These are phyloP conservation scores for Tragulus kanchil DNA, from an alignment of 2,113 vertebrate genomes.

Conservation along the genomic window DNA sequence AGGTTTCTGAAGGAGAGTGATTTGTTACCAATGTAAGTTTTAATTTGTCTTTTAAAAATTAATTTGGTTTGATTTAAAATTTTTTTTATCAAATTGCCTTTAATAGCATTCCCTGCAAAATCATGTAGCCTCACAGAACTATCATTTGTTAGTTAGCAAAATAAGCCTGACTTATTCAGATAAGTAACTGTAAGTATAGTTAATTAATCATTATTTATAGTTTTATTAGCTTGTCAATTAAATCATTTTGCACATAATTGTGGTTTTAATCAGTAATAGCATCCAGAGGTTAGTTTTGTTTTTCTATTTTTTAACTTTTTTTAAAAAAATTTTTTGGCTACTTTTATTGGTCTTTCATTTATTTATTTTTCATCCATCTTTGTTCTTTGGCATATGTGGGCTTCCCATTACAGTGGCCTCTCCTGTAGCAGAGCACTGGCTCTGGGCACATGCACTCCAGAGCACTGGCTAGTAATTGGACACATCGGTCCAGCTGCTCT, in stretches of 20 bases:
- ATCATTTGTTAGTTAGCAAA: constrained; percentile 12
- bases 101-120: neutral
- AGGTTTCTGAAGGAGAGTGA: neutral
- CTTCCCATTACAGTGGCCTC: too few species aligned
- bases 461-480: too few species aligned
- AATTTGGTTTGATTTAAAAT: constrained; percentile 14
- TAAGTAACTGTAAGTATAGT: neutral
- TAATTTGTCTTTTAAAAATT: constrained; percentile 35
- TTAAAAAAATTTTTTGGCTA: too few species aligned
- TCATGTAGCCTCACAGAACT: neutral
- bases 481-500: too few species aligned
- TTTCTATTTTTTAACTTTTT: too few species aligned
- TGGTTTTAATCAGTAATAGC: constrained; percentile 35
- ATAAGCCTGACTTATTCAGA: constrained; percentile 43
- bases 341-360: too few species aligned
- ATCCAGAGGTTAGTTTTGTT: neutral
- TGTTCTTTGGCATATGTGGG: too few species aligned
- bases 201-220: neutral
- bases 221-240: constrained; percentile 31
- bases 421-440: too few species aligned
- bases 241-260: constrained; percentile 26
- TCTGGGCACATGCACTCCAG: too few species aligned
- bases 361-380: too few species aligned
- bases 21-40: constrained; percentile 4
- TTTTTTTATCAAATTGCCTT: neutral